Evolutionary conservation across 2,888 invertebrate genomes (phyloP).

Genomic region (Acrocera orbiculus): DNA sequence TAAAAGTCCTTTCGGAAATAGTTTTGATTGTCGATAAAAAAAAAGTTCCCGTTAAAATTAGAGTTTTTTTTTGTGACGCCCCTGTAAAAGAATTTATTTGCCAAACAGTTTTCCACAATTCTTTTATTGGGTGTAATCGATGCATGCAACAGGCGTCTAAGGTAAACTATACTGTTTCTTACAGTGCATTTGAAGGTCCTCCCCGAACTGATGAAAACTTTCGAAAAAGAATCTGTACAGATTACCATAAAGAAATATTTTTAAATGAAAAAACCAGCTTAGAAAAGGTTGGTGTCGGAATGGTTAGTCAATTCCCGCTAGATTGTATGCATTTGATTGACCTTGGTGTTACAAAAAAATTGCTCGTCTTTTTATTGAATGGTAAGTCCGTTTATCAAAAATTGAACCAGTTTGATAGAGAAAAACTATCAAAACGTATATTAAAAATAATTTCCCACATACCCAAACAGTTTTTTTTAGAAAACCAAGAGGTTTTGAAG

Average conservation of each 20-base stretch:
- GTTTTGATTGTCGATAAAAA: not conserved
- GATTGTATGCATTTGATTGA: conserved; percentile 5
- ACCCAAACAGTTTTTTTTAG: conserved; percentile 8
- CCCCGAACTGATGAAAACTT: conserved; percentile 9
- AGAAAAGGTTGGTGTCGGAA: conserved; percentile 3
- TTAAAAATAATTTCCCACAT: not conserved
- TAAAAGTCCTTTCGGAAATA: not conserved
- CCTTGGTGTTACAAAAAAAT: conserved; percentile 2
- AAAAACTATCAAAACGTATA: not conserved
- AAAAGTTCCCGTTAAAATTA: not conserved
- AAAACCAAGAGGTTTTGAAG: conserved; percentile 9
- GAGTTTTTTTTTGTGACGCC: conserved; percentile 1
- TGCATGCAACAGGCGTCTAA: no score
- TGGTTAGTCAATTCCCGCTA: conserved; percentile 3
- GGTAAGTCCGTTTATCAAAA: not conserved
- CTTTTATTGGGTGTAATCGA: no score
- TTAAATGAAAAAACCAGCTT: conserved; percentile 1
- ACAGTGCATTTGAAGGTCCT: no score
- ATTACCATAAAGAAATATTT: conserved; percentile 4
- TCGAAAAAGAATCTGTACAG: conserved; percentile 1
- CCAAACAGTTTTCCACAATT: not conserved
- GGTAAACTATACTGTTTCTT: no score
- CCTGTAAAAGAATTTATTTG: conserved; percentile 1
- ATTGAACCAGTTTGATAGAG: not conserved
- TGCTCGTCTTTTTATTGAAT: not conserved